phyloP scores from a whole-genome alignment of 2,797 vertebrate genomes.

The Characodon lateralis region DNA sequence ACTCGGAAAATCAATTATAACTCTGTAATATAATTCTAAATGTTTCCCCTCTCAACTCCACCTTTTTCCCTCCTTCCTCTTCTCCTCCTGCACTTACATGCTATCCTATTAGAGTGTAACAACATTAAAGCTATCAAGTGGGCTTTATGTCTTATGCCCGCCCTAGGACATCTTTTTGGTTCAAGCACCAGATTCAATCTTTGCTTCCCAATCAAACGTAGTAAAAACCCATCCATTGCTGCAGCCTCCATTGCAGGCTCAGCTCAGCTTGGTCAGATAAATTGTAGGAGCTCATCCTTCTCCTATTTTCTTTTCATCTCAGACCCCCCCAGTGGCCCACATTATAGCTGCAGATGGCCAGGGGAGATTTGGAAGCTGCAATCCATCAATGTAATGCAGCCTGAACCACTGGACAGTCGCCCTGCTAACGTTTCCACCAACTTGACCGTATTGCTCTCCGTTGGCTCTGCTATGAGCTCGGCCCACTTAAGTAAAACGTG shows the following conservation, averaged over 20 bases:
- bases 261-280: conserved; percentile 72
- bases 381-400: conserved; percentile 78
- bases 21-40: conserved; percentile 64
- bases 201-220: conserved; percentile 72
- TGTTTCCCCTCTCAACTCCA: conserved; percentile 56
- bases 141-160: conserved; percentile 70
- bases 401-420: conserved; percentile 61
- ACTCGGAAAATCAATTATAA: conserved; percentile 79
- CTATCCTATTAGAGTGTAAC: conserved; percentile 55
- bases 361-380: conserved; percentile 77
- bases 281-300: conserved; percentile 76
- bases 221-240: conserved; percentile 63
- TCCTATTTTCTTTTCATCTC: conserved; percentile 74
- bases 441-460: conserved; percentile 47
- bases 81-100: conserved; percentile 25
- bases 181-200: conserved; percentile 74
- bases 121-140: conserved; percentile 58
- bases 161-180: conserved; percentile 70
- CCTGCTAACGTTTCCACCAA: conserved; percentile 66
- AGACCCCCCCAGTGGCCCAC: conserved; percentile 74
- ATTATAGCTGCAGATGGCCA: conserved; percentile 80
- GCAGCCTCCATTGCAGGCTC: conserved; percentile 52
- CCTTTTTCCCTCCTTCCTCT: conserved; percentile 44
- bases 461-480: conserved; percentile 43
- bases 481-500: conserved; percentile 60